Percentiles rank a stretch among this genome's conserved stretches.
Conservation (phyloP, 2,113 vertebrate genomes). For the Strigops habroptila region DNA sequence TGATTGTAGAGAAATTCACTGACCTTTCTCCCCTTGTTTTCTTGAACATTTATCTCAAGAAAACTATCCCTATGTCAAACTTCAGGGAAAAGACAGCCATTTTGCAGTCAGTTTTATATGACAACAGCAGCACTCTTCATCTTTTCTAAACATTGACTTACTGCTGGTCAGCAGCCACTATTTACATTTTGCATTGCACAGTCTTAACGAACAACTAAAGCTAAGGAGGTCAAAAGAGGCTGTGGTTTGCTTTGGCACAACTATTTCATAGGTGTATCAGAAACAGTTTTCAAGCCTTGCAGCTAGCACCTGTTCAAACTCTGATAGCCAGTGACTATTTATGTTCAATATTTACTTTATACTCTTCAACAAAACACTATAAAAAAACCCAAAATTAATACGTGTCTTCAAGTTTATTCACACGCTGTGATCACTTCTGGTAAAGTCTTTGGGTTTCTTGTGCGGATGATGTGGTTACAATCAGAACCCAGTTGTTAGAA, state of each 20-base stretch:
- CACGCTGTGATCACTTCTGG: neutral
- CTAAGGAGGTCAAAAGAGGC: neutral
- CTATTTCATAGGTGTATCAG: neutral
- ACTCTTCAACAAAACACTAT: constrained; percentile 39
- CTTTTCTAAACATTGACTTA: neutral
- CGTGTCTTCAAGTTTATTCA: neutral
- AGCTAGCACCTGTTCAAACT: constrained; percentile 76
- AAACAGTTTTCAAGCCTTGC: constrained; percentile 4
- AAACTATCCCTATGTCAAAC: neutral
- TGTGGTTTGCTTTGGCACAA: constrained; percentile 46
- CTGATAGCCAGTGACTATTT: constrained; percentile 51
- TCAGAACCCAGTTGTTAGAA: neutral
- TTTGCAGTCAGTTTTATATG: neutral
- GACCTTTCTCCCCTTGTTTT: neutral
- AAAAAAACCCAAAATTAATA: neutral
- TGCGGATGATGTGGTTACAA: neutral
- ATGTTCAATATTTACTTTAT: constrained; percentile 60
- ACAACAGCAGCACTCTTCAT: neutral
- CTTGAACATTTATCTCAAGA: neutral
- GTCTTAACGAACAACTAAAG: neutral
- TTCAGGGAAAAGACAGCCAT: neutral
- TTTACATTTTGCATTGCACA: constrained; percentile 22
- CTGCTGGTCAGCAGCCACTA: neutral
- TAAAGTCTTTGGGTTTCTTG: neutral
- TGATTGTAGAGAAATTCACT: neutral